Conservation (phyloP, 2,113 vertebrate genomes). For the Vireo altiloquus region DNA sequence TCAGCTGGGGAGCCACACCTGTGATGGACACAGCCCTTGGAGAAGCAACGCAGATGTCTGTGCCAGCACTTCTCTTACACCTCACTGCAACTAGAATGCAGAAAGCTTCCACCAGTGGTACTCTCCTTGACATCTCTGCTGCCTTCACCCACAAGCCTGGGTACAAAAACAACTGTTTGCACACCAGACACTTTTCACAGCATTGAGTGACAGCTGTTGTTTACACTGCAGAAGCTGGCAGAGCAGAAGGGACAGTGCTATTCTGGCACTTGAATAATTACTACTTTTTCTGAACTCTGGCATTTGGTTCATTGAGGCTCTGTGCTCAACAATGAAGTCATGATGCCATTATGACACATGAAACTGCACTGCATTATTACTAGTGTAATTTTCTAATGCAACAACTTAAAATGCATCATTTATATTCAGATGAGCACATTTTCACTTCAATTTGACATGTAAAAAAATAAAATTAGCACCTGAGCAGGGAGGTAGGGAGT, state of each 20-base stretch:
- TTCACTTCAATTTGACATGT: not conserved
- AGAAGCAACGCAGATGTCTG: not conserved
- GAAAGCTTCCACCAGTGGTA: not conserved
- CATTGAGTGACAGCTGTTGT: not conserved
- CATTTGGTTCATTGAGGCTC: not conserved
- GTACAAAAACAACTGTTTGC: not conserved
- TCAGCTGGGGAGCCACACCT: fast-evolving
- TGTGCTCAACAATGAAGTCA: not conserved
- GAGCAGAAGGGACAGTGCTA: not conserved
- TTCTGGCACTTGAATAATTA: not conserved
- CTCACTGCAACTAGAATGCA: not conserved
- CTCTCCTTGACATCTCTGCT: not conserved
- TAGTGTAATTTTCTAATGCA: not conserved
- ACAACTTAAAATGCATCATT: not conserved
- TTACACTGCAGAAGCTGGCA: not conserved
- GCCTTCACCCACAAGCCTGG: not conserved
- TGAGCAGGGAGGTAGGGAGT: not conserved
- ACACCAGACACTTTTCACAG: not conserved
- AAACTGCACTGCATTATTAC: not conserved
- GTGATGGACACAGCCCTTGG: not conserved
- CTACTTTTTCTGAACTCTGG: not conserved
- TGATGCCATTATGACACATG: not conserved
- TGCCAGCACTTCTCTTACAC: not conserved
- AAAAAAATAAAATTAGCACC: not conserved
- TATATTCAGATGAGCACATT: not conserved